phyloP scores from a whole-genome alignment of 2,888 invertebrate genomes.

The Heliconius ethilla region DNA sequence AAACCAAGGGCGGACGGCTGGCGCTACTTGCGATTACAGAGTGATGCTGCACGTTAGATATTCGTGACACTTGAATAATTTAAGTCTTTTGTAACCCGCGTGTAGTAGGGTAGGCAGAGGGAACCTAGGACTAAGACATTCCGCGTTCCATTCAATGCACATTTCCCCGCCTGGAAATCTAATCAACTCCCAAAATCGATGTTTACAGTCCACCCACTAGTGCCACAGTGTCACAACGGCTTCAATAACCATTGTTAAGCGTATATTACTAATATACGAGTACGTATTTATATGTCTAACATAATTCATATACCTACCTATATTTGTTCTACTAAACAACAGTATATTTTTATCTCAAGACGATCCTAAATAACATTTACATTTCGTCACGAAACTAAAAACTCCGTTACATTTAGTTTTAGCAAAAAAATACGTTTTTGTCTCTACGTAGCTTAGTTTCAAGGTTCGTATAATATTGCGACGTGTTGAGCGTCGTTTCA shows the following conservation, averaged over 20 bases:
- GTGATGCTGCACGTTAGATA: slow-evolving; percentile 48
- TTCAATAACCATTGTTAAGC: background rate
- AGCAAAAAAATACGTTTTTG: slow-evolving; percentile 44
- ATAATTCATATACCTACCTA: background rate
- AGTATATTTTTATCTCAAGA: slow-evolving; percentile 23
- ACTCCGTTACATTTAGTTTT: slow-evolving; percentile 46
- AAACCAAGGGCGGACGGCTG: slow-evolving; percentile 35
- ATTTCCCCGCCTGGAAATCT: too few species aligned
- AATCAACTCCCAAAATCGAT: background rate
- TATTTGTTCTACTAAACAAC: background rate
- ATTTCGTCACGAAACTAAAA: slow-evolving; percentile 37
- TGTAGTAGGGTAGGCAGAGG: too few species aligned
- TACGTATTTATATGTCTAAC: background rate
- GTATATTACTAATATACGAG: background rate
- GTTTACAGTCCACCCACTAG: too few species aligned
- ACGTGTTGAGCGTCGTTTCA: slow-evolving; percentile 50
- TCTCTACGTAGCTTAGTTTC: slow-evolving; percentile 52
- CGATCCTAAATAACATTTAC: slow-evolving; percentile 17
- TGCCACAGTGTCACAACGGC: too few species aligned
- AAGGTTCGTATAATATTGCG: slow-evolving; percentile 64
- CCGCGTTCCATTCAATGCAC: too few species aligned
- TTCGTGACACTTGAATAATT: slow-evolving; percentile 53
- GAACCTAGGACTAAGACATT: too few species aligned
- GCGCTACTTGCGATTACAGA: slow-evolving; percentile 55
- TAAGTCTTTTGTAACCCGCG: background rate